Percentiles rank a stretch among this genome's conserved stretches.
Conservation (phyloP, 2,797 vertebrate genomes). For the Enteromius mattozi region DNA sequence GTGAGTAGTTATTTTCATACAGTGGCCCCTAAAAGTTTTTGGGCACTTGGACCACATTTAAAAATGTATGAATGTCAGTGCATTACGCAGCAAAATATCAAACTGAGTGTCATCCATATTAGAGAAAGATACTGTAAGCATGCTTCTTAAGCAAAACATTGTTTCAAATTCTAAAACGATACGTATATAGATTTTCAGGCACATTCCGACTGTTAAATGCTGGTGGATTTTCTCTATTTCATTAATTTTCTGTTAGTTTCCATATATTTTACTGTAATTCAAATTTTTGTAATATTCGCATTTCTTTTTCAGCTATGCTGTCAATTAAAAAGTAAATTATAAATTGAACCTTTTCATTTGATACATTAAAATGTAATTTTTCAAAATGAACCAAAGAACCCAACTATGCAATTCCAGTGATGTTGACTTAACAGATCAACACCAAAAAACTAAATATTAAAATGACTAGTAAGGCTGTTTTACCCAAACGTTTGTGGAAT, state of each 20-base stretch:
- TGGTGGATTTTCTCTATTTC: not conserved
- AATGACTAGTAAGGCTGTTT: too few species aligned
- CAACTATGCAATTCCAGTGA: not conserved
- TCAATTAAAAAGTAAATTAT: not conserved
- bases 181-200: not conserved
- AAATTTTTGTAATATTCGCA: not conserved
- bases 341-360: not conserved
- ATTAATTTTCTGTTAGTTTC: not conserved
- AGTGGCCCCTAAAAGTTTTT: not conserved
- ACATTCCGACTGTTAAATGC: not conserved
- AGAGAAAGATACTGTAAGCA: not conserved
- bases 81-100: slow-evolving; percentile 9
- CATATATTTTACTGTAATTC: not conserved
- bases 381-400: not conserved
- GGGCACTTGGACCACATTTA: not conserved
- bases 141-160: not conserved
- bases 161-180: not conserved
- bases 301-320: not conserved
- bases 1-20: not conserved
- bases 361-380: not conserved
- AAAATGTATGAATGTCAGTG: slow-evolving; percentile 5
- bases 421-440: not conserved
- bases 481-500: not conserved
- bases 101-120: not conserved
- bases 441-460: not conserved